Evolutionary conservation across 37 sponge, comb jelly and placozoan genomes (phyloP).

Genomic region (Halisarca cf. caerulea): DNA sequence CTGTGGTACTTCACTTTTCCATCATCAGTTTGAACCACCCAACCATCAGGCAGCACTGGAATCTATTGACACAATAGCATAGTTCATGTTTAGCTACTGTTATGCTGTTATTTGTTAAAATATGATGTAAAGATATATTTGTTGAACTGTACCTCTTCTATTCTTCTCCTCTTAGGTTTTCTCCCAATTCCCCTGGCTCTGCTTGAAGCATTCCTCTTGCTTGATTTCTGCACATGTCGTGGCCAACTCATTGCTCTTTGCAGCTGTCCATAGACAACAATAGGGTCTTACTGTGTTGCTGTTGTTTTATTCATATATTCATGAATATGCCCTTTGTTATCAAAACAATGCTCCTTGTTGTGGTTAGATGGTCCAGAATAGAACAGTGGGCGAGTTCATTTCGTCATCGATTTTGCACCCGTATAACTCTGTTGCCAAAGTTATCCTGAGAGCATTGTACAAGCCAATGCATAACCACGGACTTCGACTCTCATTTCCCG

Average conservation of each 20-base stretch:
- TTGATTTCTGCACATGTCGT: neutral
- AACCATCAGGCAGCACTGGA: neutral
- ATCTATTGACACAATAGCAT: neutral
- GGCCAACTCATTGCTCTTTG: neutral
- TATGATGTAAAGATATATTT: neutral
- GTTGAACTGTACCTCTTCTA: neutral
- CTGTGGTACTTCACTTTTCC: neutral
- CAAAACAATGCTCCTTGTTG: neutral
- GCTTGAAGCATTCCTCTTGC: neutral
- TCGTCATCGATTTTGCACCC: too few relatives aligned
- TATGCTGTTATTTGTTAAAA: neutral
- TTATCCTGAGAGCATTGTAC: too few relatives aligned
- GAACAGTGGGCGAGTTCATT: too few relatives aligned
- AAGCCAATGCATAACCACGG: too few relatives aligned
- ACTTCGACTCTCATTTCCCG: too few relatives aligned
- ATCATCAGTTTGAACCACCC: neutral
- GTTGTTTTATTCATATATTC: too few relatives aligned
- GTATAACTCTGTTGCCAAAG: too few relatives aligned
- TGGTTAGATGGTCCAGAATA: too few relatives aligned
- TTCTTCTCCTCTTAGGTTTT: slow-evolving; percentile 1
- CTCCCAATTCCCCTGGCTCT: neutral
- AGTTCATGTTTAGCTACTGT: neutral
- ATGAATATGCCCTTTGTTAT: too few relatives aligned
- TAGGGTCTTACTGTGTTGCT: too few relatives aligned
- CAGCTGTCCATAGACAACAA: too few relatives aligned